phyloP scores from a whole-genome alignment of 2,888 invertebrate genomes.

The Ornithoptera priamus region DNA sequence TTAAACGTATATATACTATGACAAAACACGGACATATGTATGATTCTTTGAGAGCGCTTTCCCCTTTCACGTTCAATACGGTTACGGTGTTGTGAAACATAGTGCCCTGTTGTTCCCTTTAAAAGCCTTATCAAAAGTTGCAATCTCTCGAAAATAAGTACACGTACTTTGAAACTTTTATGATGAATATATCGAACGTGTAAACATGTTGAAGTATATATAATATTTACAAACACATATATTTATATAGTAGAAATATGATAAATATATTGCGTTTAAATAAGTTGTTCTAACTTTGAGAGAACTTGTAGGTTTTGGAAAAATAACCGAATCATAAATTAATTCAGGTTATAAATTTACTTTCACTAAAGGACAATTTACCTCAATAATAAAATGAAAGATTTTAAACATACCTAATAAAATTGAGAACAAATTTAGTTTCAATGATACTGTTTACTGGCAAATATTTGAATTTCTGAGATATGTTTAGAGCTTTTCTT shows the following conservation, averaged over 20 bases:
- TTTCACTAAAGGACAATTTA: too few relatives aligned
- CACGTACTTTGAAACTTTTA: neutral
- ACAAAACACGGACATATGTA: neutral
- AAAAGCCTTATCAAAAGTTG: conserved; percentile 22
- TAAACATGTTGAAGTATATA: neutral
- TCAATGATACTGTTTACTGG: too few relatives aligned
- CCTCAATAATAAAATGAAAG: too few relatives aligned
- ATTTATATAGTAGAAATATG: neutral
- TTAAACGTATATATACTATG: neutral
- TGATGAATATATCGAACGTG: neutral
- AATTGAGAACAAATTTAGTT: too few relatives aligned
- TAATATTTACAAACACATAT: neutral
- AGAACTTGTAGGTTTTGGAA: too few relatives aligned
- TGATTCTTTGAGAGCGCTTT: neutral
- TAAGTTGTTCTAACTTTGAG: too few relatives aligned
- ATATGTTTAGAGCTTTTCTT: too few relatives aligned
- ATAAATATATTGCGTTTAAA: too few relatives aligned
- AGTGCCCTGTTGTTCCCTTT: conserved; percentile 23
- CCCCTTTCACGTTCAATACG: conserved; percentile 19
- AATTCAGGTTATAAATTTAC: too few relatives aligned
- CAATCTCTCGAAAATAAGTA: neutral
- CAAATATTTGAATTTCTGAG: too few relatives aligned
- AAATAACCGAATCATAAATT: too few relatives aligned
- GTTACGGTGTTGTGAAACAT: conserved; percentile 19
- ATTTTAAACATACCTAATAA: too few relatives aligned